A percentile compares a stretch with the other conserved stretches of the same genome.
Conservation (phyloP, 2,888 invertebrate genomes). For the Nymphalis polychloros region DNA sequence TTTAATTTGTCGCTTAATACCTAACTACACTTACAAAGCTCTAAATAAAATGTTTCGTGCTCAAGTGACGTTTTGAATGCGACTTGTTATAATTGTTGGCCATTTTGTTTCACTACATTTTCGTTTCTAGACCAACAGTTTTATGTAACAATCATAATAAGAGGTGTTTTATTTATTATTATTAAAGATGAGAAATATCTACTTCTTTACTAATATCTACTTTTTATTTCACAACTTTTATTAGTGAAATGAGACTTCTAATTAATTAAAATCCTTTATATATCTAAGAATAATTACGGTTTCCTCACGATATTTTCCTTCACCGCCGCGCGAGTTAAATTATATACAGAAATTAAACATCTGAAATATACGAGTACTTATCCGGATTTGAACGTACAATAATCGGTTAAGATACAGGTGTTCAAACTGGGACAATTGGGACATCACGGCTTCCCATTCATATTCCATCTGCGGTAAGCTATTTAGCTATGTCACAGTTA, state of each 20-base stretch:
- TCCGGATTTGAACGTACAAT: too few relatives aligned
- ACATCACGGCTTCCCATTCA: too few relatives aligned
- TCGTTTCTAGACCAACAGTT: conserved; percentile 25
- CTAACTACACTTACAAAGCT: background rate
- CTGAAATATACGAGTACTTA: too few relatives aligned
- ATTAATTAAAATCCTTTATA: too few relatives aligned
- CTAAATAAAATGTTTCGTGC: conserved; percentile 22
- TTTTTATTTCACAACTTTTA: background rate
- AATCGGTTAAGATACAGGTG: too few relatives aligned
- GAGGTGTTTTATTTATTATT: background rate
- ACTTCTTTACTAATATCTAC: background rate
- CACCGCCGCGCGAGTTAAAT: too few relatives aligned
- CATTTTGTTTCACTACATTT: conserved; percentile 16
- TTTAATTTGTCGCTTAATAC: conserved; percentile 2
- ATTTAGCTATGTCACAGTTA: background rate
- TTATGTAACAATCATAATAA: background rate
- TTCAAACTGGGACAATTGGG: too few relatives aligned
- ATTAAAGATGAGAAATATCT: background rate
- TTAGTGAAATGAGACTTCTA: too few relatives aligned
- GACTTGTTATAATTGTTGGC: conserved; percentile 25
- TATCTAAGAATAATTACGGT: too few relatives aligned
- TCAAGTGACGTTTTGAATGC: conserved; percentile 26
- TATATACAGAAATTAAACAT: too few relatives aligned
- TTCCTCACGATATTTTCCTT: too few relatives aligned
- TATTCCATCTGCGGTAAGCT: too few relatives aligned